Conservation (phyloP, 2,797 vertebrate species). For the Poeciliopsis infans region DNA sequence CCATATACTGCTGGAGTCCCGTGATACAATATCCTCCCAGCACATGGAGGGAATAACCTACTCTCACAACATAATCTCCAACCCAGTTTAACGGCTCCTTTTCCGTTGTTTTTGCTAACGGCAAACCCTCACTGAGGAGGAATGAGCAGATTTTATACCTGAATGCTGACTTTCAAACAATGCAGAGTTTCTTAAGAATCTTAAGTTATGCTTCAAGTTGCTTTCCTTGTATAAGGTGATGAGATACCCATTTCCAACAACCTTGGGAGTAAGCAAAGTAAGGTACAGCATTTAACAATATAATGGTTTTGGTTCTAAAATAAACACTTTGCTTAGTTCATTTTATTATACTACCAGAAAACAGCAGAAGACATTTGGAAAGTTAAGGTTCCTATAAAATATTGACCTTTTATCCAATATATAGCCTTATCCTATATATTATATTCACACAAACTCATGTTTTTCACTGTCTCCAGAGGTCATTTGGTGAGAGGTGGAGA, state of each 20-base stretch:
- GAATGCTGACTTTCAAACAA: background rate
- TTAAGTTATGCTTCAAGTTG: background rate
- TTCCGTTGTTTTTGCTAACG: slow-evolving; percentile 17
- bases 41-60: slow-evolving; percentile 30
- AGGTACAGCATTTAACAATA: background rate
- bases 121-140: background rate
- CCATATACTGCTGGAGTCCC: slow-evolving; percentile 44
- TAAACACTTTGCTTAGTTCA: background rate
- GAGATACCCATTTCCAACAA: background rate
- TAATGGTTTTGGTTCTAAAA: background rate
- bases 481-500: background rate
- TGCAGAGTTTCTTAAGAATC: background rate
- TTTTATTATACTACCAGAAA: background rate
- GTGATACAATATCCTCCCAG: slow-evolving; percentile 46
- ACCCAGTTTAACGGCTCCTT: slow-evolving; percentile 3
- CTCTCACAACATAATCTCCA: slow-evolving; percentile 17
- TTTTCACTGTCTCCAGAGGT: background rate
- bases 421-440: background rate
- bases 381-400: background rate
- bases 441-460: background rate
- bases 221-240: background rate
- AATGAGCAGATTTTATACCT: background rate
- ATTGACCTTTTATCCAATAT: background rate
- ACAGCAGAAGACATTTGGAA: background rate
- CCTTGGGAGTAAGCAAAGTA: background rate